Evolutionary conservation across 2,113 vertebrate genomes (phyloP).

Genomic region (Chloroceryle aenea): DNA sequence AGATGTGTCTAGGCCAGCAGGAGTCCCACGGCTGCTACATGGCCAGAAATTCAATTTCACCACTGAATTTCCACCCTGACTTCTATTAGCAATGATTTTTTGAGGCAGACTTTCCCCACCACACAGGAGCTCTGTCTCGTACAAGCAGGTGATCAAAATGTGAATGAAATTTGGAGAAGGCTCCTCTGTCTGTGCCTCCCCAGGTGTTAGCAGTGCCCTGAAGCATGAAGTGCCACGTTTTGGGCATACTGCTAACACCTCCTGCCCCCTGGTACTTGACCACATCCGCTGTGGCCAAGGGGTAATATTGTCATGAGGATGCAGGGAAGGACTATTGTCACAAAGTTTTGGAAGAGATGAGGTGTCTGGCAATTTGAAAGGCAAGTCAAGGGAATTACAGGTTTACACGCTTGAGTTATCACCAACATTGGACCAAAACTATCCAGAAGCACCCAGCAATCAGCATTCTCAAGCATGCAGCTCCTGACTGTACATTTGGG

Average conservation of each 20-base stretch:
- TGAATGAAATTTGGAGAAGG: not conserved
- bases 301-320: not conserved
- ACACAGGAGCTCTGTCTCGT: not conserved
- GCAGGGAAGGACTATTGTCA: not conserved
- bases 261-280: not conserved
- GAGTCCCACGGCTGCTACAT: not conserved
- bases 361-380: not conserved
- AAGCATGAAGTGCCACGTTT: accelerated
- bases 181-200: not conserved
- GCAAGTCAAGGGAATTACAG: not conserved
- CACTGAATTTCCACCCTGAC: not conserved
- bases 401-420: not conserved
- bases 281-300: accelerated
- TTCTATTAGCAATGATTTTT: not conserved
- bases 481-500: not conserved
- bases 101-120: not conserved
- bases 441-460: not conserved
- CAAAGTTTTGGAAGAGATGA: not conserved
- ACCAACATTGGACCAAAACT: not conserved
- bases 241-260: not conserved
- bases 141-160: not conserved
- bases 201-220: accelerated
- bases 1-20: accelerated
- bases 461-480: not conserved
- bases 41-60: not conserved